Evolutionary conservation across 2,888 invertebrate genomes (phyloP), one percentile per base, ranked within the genome.

Genomic region (Oxycera nigricornis): DNA sequence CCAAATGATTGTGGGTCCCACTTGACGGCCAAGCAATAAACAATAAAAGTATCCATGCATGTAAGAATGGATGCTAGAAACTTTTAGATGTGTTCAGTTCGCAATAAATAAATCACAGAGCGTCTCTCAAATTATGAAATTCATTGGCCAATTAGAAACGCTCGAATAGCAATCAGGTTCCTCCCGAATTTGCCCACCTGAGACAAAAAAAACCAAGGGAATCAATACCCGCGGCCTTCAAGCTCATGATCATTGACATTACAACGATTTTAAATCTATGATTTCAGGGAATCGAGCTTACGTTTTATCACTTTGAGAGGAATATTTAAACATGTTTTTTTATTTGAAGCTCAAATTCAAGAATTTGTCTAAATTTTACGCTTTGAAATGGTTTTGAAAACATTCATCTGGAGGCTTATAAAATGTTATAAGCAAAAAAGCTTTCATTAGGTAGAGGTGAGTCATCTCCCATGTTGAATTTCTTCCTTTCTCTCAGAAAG

Each of bases 121-220:
- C 31, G 22, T 28, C 30, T 20, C n/a, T 24, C 9, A n/a, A 52
- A 70, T 72, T 72, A 39, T 57, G 59, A 59, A 72, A 39, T 72
- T 35, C 35, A 72, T 72, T 59, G 11, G 22, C 17, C 59, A 20
- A 59, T 59, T 59, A 1, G 72, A 35, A 72, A 72, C 59, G 59
- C 72, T 41, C 41, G 72, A 28, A 57, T n/a, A 17, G 70, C 30
- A 52, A 70, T 52, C 70, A 52, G 55, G 70, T 52, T 52, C 70
- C 30, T 30, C 50, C 50, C 28, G 30, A 28, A 46, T 50, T 68
- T n/a, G 68, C 50, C 52, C 30, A 68, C 14, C 52, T 30, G n/a
- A n/a, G 22, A 30, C 6, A 11, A 59, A 14, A 59, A 26, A n/a
- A 50, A n/a, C 3, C 14, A 59, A 2, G 2, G 50, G 50, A 9